Base-by-base conservation (phyloP, 2,888 invertebrate genomes). In the Sericinus montela region DNA sequence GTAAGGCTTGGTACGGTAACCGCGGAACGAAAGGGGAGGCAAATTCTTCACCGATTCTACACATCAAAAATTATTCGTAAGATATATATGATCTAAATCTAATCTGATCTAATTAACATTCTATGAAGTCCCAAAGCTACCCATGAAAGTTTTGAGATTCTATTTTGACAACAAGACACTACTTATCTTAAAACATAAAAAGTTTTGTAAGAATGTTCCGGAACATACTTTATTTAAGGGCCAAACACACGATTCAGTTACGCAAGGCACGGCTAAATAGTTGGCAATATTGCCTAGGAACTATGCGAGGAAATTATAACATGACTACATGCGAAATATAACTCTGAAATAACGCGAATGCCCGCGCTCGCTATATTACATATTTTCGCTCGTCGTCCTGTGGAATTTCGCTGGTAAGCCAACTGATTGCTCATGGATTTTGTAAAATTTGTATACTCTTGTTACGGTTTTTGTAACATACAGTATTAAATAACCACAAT, bases 281-380 rank as follows among this genome's bases (percentile, higher is more conserved):
- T 77, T 79, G 60, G 66, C 72, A 62, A 69, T 67, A 69, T 67
- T 71, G 69, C 62, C 44, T 39, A 45, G 56, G 45, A 75, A 75
- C 75, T 77, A 76, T 77, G 75, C 64, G 67, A 65, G 64, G 59
- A 68, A 71, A 75, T 76, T 69, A 76, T 72, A 69, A 65, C 66
- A 60, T 55, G 60, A 44, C 58, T 66, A 67, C 65, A 67, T 60
- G 62, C 56, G 63, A 58, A n/a, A 51, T 70, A 62, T 61, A 64
- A 51, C 60, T 71, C 59, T 66, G 66, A 64, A 67, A 70, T 71
- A 74, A 65, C 66, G 65, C 53, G 63, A 56, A 59, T 68, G 55
- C 53, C 57, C 49, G 41, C 37, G 19, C 39, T 11, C 23, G 40
- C 49, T 35, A 35, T 49, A 49, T 49, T 45, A 40, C 49, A 49